Evolutionary conservation across 2,888 invertebrate genomes (phyloP), one percentile per base, ranked within the genome.

Genomic region (Pemphredon lugubris): DNA sequence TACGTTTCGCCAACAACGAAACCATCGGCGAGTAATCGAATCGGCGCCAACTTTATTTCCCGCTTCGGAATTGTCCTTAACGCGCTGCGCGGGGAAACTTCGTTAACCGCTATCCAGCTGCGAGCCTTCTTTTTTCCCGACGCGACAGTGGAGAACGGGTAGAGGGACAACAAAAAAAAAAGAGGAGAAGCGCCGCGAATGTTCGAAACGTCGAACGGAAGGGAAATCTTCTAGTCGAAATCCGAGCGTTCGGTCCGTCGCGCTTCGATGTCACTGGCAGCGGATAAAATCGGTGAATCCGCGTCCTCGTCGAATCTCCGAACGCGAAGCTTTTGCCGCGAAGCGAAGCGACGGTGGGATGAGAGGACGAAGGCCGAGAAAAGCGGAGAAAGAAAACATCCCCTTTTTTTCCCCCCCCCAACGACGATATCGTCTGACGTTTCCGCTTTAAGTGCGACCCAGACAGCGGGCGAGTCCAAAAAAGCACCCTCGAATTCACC

Each of bases 361-460:
- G 9, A 23, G 14, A 47, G n/a, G 50, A 50, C 2, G 45, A 21
- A 34, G 18, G 5, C 9, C 30, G n/a, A 47, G 0, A 6, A 21
- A 5, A 23, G 23, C 13, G 48, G 30, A 9, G 26, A 16, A 32
- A 14, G 48, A 45, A 64, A 32, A 16, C 26, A 21, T 34, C 23
- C 45, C 5, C 6, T 45, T 21, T 26, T 37, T 34, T n/a, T n/a
- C n/a, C n/a, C n/a, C n/a, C n/a, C n/a, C n/a, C 40, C 30, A 7
- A 7, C 2, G 40, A 23, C 42, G 67, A 50, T 55, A 67, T 61
- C 60, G 58, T 47, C 55, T 30, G 60, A 55, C 73, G 60, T 71
- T 60, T 71, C 71, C 71, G 71, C 60, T 71, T 73, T 73, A 73
- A 73, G 53, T 42, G 66, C 71, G 73, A 73, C 50, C 60, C 73